Conservation (phyloP, 37 sponge, comb jelly and placozoan species). For the Halisarca cf. caerulea region DNA sequence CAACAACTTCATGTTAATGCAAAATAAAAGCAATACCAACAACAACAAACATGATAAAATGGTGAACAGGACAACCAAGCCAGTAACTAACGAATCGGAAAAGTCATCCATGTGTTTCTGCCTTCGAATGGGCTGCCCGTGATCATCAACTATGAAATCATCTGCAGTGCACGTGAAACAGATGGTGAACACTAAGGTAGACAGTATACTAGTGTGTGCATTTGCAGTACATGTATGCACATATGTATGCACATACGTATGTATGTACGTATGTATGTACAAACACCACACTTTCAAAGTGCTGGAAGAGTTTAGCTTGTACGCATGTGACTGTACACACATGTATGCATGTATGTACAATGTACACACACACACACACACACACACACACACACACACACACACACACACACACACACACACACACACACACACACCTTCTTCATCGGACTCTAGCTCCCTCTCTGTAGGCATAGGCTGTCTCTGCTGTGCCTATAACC, state of each 20-base stretch:
- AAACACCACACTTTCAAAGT: too few relatives aligned
- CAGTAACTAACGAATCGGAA: conserved; percentile 60
- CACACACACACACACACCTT: not conserved
- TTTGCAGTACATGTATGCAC: too few relatives aligned
- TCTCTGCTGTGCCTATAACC: too few relatives aligned
- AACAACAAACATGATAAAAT: not conserved
- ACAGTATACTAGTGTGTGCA: too few relatives aligned
- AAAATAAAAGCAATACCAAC: not conserved
- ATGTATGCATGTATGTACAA: too few relatives aligned
- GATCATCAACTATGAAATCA: conserved; percentile 93
- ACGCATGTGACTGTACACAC: too few relatives aligned
- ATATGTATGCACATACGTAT: too few relatives aligned
- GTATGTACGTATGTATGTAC: not conserved
- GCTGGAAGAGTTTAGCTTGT: too few relatives aligned
- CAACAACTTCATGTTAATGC: not conserved
- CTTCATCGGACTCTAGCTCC: not conserved
- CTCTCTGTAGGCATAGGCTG: not conserved
- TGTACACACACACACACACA: too few relatives aligned
- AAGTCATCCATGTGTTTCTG: conserved; percentile 47
- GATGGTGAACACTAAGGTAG: not conserved
- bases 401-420: too few relatives aligned
- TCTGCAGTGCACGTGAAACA: not conserved
- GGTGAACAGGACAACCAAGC: not conserved
- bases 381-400: too few relatives aligned
- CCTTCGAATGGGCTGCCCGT: conserved; percentile 65